Evolutionary conservation across 2,888 invertebrate species (phyloP), one percentile per base, ranked within the genome.

Genomic region (Conistra vaccinii): DNA sequence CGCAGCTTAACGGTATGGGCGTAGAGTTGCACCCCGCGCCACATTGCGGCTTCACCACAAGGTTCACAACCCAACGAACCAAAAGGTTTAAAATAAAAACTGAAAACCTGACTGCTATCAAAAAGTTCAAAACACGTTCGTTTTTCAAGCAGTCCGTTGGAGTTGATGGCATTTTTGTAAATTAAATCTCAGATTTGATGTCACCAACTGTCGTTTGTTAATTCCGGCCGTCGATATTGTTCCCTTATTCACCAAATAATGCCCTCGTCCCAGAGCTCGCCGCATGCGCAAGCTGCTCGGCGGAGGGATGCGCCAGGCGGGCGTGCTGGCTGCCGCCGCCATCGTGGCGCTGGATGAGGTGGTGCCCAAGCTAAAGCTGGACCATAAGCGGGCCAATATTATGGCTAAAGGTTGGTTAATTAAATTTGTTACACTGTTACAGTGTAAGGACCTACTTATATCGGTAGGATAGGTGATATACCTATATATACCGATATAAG

Each of bases 301-400:
- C 35, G 99, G 99, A 48, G 99, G 98, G 2, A 98, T 99, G 99
- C 97, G 99, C 73, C 99, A 99, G 95, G 97, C 97, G 58, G 99
- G 99, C 9, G 97, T 99, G 65, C 90, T 99, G 69, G 99, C 99
- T 0, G 99, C 99, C 0, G 98, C 99, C 1, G 99, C 99, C 0
- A 89, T 98, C 6, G 98, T 98, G 42, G 98, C 98, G 0, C 92
- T 99, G n/a, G 98, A 98, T 75, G 97, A 98, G 80, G 97, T 98
- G 88, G 97, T 98, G 10, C 98, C 98, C 0, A 95, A 97, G 60
- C 96, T 99, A 48, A 93, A 92, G 5, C 96, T 97, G 0, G 99
- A 99, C 94, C 99, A 99, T 92, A 95, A 96, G 70, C 97, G 97
- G 66, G 97, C 98, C 0, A 93, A 94, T 67, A 92, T 94, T 71